Evolutionary conservation across 2,888 invertebrate species (phyloP).

Genomic region (Pristionchus maxplancki): DNA sequence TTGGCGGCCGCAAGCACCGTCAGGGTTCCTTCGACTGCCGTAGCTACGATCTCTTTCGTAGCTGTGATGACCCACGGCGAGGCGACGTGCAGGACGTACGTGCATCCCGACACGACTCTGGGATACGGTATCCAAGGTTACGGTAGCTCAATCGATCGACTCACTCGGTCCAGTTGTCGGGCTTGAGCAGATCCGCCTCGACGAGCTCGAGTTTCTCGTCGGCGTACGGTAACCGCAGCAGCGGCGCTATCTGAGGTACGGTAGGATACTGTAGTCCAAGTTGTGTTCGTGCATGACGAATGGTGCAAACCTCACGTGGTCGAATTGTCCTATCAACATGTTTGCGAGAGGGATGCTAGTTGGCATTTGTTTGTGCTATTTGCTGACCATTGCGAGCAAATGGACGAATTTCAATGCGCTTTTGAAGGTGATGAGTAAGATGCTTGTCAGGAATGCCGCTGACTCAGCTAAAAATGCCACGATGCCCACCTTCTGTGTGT

Average conservation of each 20-base stretch:
- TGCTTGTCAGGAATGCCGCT: too few relatives aligned
- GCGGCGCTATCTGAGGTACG: conserved; percentile 54
- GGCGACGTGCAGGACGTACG: conserved; percentile 66
- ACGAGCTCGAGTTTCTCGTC: conserved; percentile 79
- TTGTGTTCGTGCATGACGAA: background rate
- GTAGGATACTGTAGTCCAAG: background rate
- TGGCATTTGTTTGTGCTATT: background rate
- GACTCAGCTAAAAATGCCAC: too few relatives aligned
- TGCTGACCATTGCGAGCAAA: background rate
- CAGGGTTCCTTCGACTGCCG: conserved; percentile 77
- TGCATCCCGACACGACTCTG: conserved; percentile 65
- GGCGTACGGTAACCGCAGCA: conserved; percentile 77
- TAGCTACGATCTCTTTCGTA: conserved; percentile 75
- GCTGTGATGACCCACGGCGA: conserved; percentile 69
- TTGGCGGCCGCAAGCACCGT: conserved; percentile 35
- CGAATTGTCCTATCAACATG: background rate
- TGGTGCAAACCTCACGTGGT: background rate
- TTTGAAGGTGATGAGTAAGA: too few relatives aligned
- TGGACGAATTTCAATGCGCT: background rate
- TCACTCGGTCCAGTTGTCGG: conserved; percentile 47
- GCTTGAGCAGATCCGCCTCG: conserved; percentile 79
- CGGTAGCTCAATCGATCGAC: background rate
- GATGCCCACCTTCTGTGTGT: conserved; percentile 69
- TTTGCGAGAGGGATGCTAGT: background rate
- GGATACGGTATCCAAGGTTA: background rate